Evolutionary conservation across 2,113 vertebrate species (phyloP), one percentile per base, ranked within the genome.

Genomic region (Eurystomus gularis): DNA sequence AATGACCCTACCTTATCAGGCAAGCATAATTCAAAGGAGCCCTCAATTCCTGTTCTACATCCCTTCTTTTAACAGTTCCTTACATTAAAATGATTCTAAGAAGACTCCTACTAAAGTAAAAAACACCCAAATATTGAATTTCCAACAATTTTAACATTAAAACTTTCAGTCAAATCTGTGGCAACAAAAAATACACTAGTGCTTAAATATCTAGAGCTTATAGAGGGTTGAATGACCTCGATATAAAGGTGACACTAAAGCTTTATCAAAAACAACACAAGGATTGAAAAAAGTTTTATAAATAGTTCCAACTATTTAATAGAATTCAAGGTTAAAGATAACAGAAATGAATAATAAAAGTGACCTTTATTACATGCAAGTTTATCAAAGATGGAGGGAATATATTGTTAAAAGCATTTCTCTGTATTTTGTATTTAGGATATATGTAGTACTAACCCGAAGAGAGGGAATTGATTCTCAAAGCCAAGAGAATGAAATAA

Each of bases 311-410:
- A 80, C 70, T 72, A 68, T 76, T 95, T 85, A 81, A 79, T 55
- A 39, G 35, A 88, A 73, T 54, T 83, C 71, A 95, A 96, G 83
- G 89, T 84, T 86, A 96, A 91, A 92, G 88, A 95, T 84, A 95
- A 96, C 93, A 46, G 3, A 60, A 87, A 76, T 20, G 2, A 79
- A 90, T 66, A 86, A 70, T 40, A 93, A 88, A 84, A 65, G 8
- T 35, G 31, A 66, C 51, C 73, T 35, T 81, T 85, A 86, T 29
- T 66, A 76, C 6, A 18, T 5, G 1, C 25, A 73, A 60, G 28
- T 46, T 89, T 44, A 31, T 49, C 79, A 93, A 70, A 81, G 70
- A 75, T 6, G 9, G 28, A 81, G 85, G 46, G 33, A 57, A 64
- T 33, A 42, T 0, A 1, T 0, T 51, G 57, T 14, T 54, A 68